phyloP scores from a whole-genome alignment of 1,140 invertebrate species.

The Agrypnia vestita region DNA sequence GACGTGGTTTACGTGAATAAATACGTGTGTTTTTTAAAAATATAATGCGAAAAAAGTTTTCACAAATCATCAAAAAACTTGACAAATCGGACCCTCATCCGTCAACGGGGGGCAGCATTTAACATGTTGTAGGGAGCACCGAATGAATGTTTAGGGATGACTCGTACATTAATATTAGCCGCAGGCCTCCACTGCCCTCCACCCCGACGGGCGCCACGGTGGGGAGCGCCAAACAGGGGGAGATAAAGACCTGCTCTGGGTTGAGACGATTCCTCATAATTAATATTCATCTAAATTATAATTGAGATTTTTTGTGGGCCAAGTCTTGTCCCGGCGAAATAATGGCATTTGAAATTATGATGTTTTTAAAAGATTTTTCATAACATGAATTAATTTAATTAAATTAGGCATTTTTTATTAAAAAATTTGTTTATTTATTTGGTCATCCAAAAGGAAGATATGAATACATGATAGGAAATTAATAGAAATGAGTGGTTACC shows the following conservation, averaged over 20 bases:
- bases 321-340: neutral
- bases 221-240: constrained; percentile 24
- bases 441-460: too few species aligned
- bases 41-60: constrained; percentile 41
- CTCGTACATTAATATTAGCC: constrained; percentile 59
- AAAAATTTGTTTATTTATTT: too few species aligned
- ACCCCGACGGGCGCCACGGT: neutral
- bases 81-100: constrained; percentile 44
- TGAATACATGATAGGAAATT: too few species aligned
- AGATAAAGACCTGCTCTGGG: constrained; percentile 44
- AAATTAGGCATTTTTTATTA: too few species aligned
- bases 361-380: neutral
- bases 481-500: too few species aligned
- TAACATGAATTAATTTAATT: neutral
- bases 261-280: constrained; percentile 43
- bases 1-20: constrained; percentile 5
- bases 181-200: constrained; percentile 35
- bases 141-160: constrained; percentile 55
- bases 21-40: constrained; percentile 25
- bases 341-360: neutral
- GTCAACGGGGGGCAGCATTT: constrained; percentile 27
- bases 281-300: constrained; percentile 48
- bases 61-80: constrained; percentile 31
- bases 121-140: constrained; percentile 32
- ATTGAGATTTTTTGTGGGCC: constrained; percentile 38